A percentile compares a stretch with the other conserved stretches of the same genome.
Evolutionary conservation across 2,113 vertebrate species (phyloP).

Genomic region (Megaceryle maxima): DNA sequence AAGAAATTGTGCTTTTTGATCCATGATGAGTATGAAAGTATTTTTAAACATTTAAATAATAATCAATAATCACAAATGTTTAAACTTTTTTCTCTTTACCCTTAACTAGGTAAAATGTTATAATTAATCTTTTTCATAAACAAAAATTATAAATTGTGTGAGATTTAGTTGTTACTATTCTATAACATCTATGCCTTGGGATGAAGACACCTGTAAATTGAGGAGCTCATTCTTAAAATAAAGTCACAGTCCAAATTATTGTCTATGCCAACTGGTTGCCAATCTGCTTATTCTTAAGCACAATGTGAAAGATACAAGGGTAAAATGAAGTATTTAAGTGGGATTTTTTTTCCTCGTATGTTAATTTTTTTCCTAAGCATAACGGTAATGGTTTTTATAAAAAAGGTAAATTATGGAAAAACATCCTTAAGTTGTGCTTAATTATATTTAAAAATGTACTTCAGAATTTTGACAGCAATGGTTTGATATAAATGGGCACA

Average conservation of each 20-base stretch:
- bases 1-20: neutral
- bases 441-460: constrained; percentile 2
- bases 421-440: neutral
- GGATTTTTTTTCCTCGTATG: neutral
- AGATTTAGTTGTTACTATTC: constrained; percentile 3
- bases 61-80: neutral
- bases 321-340: constrained; percentile 31
- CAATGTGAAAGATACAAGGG: constrained; percentile 5
- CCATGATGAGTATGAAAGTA: neutral
- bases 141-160: neutral
- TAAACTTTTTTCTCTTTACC: neutral
- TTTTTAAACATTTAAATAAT: neutral
- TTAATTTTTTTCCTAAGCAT: constrained; percentile 50
- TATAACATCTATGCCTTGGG: constrained; percentile 2
- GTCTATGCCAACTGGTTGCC: constrained; percentile 14
- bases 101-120: neutral
- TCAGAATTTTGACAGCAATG: constrained; percentile 27
- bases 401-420: constrained; percentile 8
- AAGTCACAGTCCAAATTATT: constrained; percentile 80
- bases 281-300: constrained; percentile 55
- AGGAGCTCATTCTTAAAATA: constrained; percentile 74
- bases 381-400: neutral
- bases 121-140: neutral
- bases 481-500: constrained; percentile 78
- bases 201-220: constrained; percentile 62